Conservation (phyloP, 2,888 invertebrate species). For the Sarcophaga rosellei region DNA sequence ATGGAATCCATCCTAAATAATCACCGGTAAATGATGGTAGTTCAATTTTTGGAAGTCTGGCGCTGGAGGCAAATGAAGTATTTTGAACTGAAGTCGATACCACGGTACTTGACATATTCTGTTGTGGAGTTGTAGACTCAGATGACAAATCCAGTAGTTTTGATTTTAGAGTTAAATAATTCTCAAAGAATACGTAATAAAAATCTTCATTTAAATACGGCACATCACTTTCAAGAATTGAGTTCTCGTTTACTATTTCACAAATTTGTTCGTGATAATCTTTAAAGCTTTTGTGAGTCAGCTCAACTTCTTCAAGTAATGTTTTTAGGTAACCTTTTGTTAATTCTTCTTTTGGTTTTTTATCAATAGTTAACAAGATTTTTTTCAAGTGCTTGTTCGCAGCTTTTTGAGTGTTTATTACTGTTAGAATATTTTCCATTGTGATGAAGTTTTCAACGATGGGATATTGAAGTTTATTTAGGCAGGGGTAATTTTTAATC, state of each 20-base stretch:
- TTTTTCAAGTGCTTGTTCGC: constrained; percentile 9
- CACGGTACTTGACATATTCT: no score
- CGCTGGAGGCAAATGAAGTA: constrained; percentile 4
- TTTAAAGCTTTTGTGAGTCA: constrained; percentile 33
- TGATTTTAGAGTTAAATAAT: constrained; percentile 12
- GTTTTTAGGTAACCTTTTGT: constrained; percentile 16
- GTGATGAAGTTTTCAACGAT: neutral
- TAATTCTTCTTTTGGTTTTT: constrained; percentile 9
- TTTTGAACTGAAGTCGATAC: no score
- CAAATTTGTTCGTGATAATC: constrained; percentile 18
- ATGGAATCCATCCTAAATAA: constrained; percentile 26
- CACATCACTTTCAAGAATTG: constrained; percentile 18
- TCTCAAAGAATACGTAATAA: constrained; percentile 21
- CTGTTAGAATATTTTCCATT: constrained; percentile 6
- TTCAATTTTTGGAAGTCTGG: constrained; percentile 35
- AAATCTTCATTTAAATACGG: constrained; percentile 7
- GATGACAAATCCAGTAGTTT: constrained; percentile 13
- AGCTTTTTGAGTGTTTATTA: constrained; percentile 7
- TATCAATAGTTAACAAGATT: neutral
- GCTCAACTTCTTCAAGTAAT: constrained; percentile 29
- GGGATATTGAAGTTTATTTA: neutral
- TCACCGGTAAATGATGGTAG: constrained; percentile 24
- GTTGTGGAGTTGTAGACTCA: no score
- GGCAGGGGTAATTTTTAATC: neutral
- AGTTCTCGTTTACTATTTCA: constrained; percentile 7